Percentiles rank a stretch among this genome's conserved stretches.
phyloP scores from a whole-genome alignment of 23 tunicate genomes.

The Botrylloides violaceus region DNA sequence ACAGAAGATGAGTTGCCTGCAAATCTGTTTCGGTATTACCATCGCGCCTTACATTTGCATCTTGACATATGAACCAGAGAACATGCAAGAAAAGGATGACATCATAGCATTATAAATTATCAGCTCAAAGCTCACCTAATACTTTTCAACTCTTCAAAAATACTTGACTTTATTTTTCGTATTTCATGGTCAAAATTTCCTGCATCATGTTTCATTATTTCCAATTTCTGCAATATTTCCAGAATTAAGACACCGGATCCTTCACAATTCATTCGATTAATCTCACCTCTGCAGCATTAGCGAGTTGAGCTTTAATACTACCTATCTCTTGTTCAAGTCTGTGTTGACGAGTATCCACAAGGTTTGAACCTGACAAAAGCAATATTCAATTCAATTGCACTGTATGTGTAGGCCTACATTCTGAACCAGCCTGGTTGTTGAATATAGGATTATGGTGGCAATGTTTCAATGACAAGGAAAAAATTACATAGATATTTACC shows the following conservation, averaged over 20 bases:
- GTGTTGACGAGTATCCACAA: slow-evolving; percentile 16
- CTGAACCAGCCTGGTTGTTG: background rate
- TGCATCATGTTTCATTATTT: slow-evolving; percentile 38
- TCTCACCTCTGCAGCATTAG: slow-evolving; percentile 29
- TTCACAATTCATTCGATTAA: no score
- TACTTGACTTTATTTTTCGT: slow-evolving; percentile 28
- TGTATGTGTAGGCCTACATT: background rate
- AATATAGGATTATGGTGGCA: background rate
- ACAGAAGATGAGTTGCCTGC: no score
- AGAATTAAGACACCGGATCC: no score
- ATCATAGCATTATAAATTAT: no score
- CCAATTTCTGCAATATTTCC: slow-evolving; percentile 30
- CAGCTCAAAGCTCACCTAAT: slow-evolving; percentile 9
- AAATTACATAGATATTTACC: background rate
- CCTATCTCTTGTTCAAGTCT: slow-evolving; percentile 38
- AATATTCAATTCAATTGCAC: no score
- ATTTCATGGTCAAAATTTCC: slow-evolving; percentile 47
- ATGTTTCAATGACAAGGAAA: background rate
- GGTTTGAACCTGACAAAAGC: background rate
- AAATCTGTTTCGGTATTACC: background rate
- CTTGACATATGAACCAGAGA: no score
- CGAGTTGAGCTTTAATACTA: slow-evolving; percentile 45
- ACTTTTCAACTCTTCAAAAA: slow-evolving; percentile 39
- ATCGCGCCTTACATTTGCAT: no score
- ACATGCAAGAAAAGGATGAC: no score